Conservation (phyloP, 2,888 invertebrate species). For the Scotopteryx bipunctaria region DNA sequence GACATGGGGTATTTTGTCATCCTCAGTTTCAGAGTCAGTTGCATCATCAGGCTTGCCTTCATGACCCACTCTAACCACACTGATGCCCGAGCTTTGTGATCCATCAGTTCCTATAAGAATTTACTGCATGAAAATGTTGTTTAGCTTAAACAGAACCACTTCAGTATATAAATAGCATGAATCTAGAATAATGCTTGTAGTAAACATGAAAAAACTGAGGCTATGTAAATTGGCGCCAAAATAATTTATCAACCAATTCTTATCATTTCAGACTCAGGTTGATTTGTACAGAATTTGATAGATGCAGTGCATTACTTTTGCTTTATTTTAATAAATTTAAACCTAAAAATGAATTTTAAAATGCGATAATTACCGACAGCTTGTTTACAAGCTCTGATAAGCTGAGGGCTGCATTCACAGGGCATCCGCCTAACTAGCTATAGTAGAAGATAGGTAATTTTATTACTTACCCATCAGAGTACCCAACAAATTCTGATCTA, state of each 20-base stretch:
- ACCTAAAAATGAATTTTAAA: too few species aligned
- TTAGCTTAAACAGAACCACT: neutral
- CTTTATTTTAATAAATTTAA: neutral
- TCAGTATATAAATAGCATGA: neutral
- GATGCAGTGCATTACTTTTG: neutral
- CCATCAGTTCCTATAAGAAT: slow-evolving; percentile 68
- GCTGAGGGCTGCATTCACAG: too few species aligned
- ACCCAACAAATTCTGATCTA: slow-evolving; percentile 91
- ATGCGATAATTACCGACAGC: too few species aligned
- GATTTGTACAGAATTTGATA: neutral
- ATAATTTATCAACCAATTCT: slow-evolving; percentile 1
- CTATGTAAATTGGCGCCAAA: slow-evolving; percentile 43
- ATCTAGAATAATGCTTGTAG: neutral
- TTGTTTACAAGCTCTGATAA: too few species aligned
- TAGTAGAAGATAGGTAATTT: neutral
- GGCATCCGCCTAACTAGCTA: too few species aligned
- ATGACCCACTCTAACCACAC: slow-evolving; percentile 84
- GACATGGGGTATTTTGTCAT: slow-evolving; percentile 85
- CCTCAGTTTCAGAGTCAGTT: slow-evolving; percentile 81
- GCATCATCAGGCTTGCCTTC: slow-evolving; percentile 81
- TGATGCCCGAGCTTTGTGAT: slow-evolving; percentile 84
- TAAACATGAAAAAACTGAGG: slow-evolving; percentile 1
- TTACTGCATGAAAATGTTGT: neutral
- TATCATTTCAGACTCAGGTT: neutral
- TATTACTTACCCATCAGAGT: slow-evolving; percentile 90